A percentile compares a stretch with the other conserved stretches of the same genome.
Evolutionary conservation across 2,113 vertebrate species (phyloP).

Genomic region (Pogonocichla stellata): DNA sequence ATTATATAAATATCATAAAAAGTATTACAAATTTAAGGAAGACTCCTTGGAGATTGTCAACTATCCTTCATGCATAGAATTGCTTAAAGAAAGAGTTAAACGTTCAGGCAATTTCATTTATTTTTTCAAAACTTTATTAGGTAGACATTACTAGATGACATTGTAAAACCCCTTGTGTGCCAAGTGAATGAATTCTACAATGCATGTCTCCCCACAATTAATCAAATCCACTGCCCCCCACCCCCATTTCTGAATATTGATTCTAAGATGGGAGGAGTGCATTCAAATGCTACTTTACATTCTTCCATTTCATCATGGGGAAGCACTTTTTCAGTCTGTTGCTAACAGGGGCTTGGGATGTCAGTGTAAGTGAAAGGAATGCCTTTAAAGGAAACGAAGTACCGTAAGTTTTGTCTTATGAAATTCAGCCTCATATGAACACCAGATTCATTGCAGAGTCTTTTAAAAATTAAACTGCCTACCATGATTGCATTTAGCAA

Average conservation of each 20-base stretch:
- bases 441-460: background rate
- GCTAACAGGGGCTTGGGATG: background rate
- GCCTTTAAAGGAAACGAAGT: slow-evolving; percentile 21
- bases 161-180: slow-evolving; percentile 17
- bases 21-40: background rate
- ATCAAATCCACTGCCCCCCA: background rate
- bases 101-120: slow-evolving; percentile 32
- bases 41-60: background rate
- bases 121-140: slow-evolving; percentile 74
- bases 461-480: slow-evolving; percentile 49
- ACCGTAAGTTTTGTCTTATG: background rate
- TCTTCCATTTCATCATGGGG: background rate
- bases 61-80: background rate
- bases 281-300: background rate
- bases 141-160: slow-evolving; percentile 49
- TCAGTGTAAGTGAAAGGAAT: slow-evolving; percentile 27
- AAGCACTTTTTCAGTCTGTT: slow-evolving; percentile 24
- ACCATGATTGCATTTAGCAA: slow-evolving; percentile 44
- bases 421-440: slow-evolving; percentile 12
- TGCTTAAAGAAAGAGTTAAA: background rate
- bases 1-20: background rate
- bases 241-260: background rate
- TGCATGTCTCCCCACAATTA: background rate
- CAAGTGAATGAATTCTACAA: slow-evolving; percentile 43
- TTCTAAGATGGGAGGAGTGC: slow-evolving; percentile 1